These are phyloP conservation scores for Metridium senile DNA, from an alignment of 92 coral and sea anemone species.

Conservation along the genomic window DNA sequence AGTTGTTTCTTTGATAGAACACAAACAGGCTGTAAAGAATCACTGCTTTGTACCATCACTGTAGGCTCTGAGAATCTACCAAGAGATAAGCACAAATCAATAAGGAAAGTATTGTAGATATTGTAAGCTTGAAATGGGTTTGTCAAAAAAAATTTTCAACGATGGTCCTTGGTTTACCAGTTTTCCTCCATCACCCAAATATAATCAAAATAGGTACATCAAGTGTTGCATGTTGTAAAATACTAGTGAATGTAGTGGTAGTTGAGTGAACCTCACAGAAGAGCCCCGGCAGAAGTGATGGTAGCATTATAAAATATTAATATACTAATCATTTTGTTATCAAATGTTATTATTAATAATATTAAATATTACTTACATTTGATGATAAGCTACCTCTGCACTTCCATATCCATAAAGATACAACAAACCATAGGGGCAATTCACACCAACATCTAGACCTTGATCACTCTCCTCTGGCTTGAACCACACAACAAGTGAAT, in stretches of 20 bases:
- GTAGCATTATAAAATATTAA: too few relatives aligned
- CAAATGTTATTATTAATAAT: too few relatives aligned
- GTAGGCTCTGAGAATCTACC: constrained; percentile 60
- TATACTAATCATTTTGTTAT: too few relatives aligned
- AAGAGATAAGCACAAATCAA: too few relatives aligned
- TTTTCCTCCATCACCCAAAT: background rate
- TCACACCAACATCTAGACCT: background rate
- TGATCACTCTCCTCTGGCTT: constrained; percentile 5
- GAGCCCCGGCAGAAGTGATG: too few relatives aligned
- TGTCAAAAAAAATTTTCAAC: too few relatives aligned
- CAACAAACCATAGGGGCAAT: constrained; percentile 45
- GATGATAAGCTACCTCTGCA: constrained; percentile 26
- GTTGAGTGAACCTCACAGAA: too few relatives aligned
- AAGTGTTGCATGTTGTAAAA: too few relatives aligned
- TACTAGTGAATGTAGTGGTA: too few relatives aligned
- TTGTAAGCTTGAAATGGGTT: too few relatives aligned
- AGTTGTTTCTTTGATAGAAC: constrained; percentile 60
- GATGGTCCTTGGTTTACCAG: background rate
- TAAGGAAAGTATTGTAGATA: too few relatives aligned
- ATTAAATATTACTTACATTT: constrained; percentile 24
- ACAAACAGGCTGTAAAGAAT: constrained; percentile 55
- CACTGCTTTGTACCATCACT: constrained; percentile 54
- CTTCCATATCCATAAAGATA: constrained; percentile 44
- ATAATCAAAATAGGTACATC: too few relatives aligned
- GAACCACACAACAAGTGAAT: constrained; percentile 51